Evolutionary conservation across 2,797 vertebrate species (phyloP), one percentile per base, ranked within the genome.

Genomic region (Lepilemur septentrionalis): DNA sequence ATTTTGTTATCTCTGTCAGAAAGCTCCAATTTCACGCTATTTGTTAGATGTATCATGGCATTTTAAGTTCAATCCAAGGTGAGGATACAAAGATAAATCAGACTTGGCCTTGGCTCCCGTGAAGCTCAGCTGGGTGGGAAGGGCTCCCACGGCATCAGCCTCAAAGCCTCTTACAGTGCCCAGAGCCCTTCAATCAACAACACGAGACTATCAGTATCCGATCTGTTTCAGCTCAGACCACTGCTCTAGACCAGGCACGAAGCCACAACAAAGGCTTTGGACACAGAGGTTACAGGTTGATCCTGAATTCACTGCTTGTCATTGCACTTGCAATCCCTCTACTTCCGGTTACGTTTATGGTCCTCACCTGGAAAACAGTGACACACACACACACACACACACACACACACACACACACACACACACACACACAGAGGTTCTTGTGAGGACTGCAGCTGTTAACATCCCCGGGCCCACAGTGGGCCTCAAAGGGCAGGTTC

Each of bases 171-270:
- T 25, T 3, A 46, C 7, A 1, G n/a, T 2, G 18, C 46, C 30
- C 1, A 18, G 4, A 55, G 20, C 3, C 78, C 79, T 28, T 12
- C 12, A 18, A 4, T 43, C 13, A 69, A 43, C 28, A 76, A 11
- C 0, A 30, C 0, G 6, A 12, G 28, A 17, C 13, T 18, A 9
- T 7, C 25, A 1, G 17, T 17, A n/a, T 32, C 18, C 63, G 4
- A 8, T 17, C 25, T 18, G 17, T 7, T 46, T 8, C 35, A 81
- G 65, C 30, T n/a, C 67, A 1, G 7, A 65, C 4, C 46, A 28
- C 28, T 9, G 13, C 2, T 43, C n/a, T 84, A 80, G 15, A 75
- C n/a, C 20, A 41, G 38, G 41, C 7, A 20, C 2, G 3, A 8
- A 14, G 8, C n/a, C n/a, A n/a, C n/a, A 43, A 59, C 28, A 38